Evolutionary conservation across 2,113 vertebrate genomes (phyloP).

Genomic region (Rhinoptilus africanus): DNA sequence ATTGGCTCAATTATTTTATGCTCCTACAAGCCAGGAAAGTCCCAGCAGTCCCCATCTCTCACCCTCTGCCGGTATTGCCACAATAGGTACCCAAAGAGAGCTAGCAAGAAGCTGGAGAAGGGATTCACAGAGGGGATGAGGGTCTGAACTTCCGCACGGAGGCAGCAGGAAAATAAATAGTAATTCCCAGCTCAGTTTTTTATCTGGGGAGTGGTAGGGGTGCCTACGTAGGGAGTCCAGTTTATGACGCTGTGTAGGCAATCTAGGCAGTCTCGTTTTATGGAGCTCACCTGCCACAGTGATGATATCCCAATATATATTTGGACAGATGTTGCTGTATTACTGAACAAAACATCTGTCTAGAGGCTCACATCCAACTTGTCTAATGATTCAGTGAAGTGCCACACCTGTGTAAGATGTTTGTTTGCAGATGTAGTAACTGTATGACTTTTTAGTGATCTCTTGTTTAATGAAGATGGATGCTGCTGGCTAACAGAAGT

Average conservation of each 20-base stretch:
- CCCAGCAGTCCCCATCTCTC: neutral
- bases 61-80: neutral
- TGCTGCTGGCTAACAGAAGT: neutral
- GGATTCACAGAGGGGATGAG: neutral
- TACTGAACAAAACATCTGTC: neutral
- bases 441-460: neutral
- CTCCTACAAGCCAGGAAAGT: neutral
- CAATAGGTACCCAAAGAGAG: neutral
- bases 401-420: neutral
- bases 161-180: neutral
- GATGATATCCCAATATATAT: neutral
- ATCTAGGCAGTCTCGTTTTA: neutral
- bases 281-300: neutral
- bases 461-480: neutral
- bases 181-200: neutral
- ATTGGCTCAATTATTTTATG: neutral
- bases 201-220: rapidly evolving
- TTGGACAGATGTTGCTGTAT: neutral
- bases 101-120: neutral
- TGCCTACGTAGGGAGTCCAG: neutral
- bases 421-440: neutral
- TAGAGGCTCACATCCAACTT: neutral
- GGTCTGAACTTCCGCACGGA: neutral
- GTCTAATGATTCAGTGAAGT: neutral
- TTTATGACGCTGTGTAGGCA: neutral